phyloP scores from a whole-genome alignment of 2,113 vertebrate species.

The Bos javanicus region DNA sequence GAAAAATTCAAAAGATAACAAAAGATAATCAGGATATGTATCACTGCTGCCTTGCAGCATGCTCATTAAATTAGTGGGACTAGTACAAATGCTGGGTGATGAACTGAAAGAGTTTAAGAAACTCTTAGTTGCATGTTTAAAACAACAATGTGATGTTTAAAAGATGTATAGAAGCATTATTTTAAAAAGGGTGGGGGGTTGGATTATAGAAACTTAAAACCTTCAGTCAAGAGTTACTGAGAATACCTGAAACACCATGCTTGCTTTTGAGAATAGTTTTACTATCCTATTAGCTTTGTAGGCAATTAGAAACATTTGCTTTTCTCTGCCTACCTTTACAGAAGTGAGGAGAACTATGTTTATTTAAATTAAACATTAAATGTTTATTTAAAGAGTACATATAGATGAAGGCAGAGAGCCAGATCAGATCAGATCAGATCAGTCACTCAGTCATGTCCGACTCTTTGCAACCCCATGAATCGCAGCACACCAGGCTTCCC shows the following conservation, averaged over 20 bases:
- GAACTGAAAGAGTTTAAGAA: not conserved
- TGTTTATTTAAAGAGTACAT: not conserved
- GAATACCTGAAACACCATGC: not conserved
- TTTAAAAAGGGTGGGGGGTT: not conserved
- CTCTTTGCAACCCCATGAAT: no score
- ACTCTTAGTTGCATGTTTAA: not conserved
- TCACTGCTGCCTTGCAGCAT: not conserved
- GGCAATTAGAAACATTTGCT: not conserved
- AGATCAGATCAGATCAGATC: not conserved
- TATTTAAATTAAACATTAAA: not conserved
- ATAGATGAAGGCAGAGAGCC: not conserved
- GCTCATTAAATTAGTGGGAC: not conserved
- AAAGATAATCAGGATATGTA: not conserved
- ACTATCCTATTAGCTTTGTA: not conserved
- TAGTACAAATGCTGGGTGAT: not conserved
- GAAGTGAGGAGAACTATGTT: not conserved
- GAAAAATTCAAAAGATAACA: not conserved
- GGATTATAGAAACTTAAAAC: not conserved
- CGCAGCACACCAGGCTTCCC: no score
- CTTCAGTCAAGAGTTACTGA: not conserved
- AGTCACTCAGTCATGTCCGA: no score
- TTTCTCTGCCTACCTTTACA: not conserved
- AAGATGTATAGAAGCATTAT: not conserved
- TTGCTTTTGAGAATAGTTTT: not conserved
- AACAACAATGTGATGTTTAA: not conserved